Conservation (phyloP, 2,113 vertebrate genomes). For the Saiga tatarica region DNA sequence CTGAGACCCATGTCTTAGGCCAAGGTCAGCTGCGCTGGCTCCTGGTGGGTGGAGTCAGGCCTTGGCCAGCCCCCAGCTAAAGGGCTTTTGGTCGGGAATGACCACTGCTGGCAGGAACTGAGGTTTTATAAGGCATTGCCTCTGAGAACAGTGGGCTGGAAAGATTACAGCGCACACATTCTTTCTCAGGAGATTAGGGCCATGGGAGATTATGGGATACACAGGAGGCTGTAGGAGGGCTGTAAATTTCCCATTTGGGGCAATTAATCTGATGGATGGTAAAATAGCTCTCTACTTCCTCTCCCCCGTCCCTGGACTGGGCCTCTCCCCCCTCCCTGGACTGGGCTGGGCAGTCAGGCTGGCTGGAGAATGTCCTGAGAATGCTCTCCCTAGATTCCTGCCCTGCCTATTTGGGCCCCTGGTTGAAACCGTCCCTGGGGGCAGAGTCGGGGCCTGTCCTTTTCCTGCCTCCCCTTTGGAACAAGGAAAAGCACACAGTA, state of each 20-base stretch:
- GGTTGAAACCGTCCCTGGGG: not conserved
- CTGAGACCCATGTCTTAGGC: slow-evolving; percentile 23
- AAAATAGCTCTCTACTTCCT: slow-evolving; percentile 45
- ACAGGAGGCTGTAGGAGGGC: slow-evolving; percentile 39
- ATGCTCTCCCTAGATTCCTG: not conserved
- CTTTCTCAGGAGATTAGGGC: slow-evolving; percentile 64
- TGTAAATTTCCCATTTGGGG: slow-evolving; percentile 67
- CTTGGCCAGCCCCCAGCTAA: not conserved
- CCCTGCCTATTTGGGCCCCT: not conserved
- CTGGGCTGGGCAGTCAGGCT: not conserved
- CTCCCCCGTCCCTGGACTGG: not conserved
- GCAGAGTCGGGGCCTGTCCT: not conserved
- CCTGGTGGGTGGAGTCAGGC: not conserved
- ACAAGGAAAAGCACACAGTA: not conserved
- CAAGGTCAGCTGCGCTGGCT: not conserved
- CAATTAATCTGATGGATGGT: slow-evolving; percentile 74
- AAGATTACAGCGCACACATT: slow-evolving; percentile 54
- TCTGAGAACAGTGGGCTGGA: slow-evolving; percentile 22
- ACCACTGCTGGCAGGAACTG: not conserved
- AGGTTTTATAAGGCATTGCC: not conserved
- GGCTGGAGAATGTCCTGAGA: not conserved
- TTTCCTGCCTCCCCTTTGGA: not conserved
- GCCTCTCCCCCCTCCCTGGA: not conserved
- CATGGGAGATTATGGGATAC: slow-evolving; percentile 48
- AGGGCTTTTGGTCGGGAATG: not conserved